A percentile compares a stretch with the other conserved stretches of the same genome.
phyloP scores from a whole-genome alignment of 2,113 vertebrate species.

The Caretta caretta region DNA sequence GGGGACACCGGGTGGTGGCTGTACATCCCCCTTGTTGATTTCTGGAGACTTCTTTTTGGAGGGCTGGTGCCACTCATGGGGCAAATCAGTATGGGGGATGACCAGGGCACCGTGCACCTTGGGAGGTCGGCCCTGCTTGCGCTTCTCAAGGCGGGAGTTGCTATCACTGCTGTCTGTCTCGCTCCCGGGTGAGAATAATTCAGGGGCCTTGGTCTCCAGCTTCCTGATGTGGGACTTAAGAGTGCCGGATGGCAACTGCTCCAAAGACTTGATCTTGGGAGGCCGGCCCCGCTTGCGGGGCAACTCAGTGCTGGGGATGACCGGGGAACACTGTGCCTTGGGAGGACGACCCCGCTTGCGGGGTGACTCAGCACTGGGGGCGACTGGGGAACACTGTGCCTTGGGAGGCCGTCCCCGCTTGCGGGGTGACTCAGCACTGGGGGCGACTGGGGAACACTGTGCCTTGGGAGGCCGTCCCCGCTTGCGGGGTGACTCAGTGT shows the following conservation, averaged over 20 bases:
- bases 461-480: too few relatives aligned
- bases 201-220: background rate
- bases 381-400: too few relatives aligned
- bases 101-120: background rate
- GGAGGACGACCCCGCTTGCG: too few relatives aligned
- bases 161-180: background rate
- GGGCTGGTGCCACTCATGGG: background rate
- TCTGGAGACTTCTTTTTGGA: background rate
- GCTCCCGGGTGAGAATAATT: background rate
- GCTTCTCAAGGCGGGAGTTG: background rate
- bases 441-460: too few relatives aligned
- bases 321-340: background rate
- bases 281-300: background rate
- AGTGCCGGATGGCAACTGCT: background rate
- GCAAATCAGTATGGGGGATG: background rate
- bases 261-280: background rate
- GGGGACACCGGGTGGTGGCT: background rate
- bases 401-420: too few relatives aligned
- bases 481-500: too few relatives aligned
- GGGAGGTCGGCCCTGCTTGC: background rate
- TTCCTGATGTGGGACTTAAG: background rate
- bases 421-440: too few relatives aligned
- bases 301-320: background rate
- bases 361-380: too few relatives aligned
- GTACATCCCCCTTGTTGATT: background rate